Evolutionary conservation across 2,113 vertebrate genomes (phyloP), one percentile per base, ranked within the genome.

Genomic region (Oceanodroma tethys): DNA sequence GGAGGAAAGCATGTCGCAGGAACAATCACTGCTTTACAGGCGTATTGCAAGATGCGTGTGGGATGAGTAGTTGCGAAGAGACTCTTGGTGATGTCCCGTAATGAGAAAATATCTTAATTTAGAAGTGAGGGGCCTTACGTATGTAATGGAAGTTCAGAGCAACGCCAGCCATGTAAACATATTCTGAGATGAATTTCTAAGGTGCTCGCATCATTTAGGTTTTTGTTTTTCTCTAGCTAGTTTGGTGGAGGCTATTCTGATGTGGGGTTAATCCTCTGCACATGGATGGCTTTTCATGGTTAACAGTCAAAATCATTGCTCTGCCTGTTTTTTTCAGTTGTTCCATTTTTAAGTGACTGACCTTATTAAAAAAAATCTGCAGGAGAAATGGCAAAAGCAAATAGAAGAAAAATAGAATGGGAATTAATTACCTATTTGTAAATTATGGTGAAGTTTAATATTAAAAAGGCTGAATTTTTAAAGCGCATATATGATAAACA

Each of bases 201-300:
- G 11, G 5, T 4, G 9, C 6, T 40, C 13, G 19, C n/a, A 9
- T 47, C 11, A 2, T 29, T 74, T 40, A 10, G 21, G 38, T 1
- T n/a, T 32, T 52, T 40, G 12, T 7, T 34, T 68, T 55, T 15
- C 34, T 48, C 15, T 13, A 19, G 13, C 42, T 34, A 7, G n/a
- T 36, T 75, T 25, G 40, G n/a, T 23, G 56, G 63, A 40, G 27
- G 50, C 20, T 21, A 12, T 55, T 48, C 43, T 30, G 32, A 7
- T 13, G 4, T 7, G 38, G 68, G 52, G 65, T 73, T 78, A 15
- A 1, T 29, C 38, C 7, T 26, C 36, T 19, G 17, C 10, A 4
- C 23, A 1, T 0, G 3, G 29, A 2, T 40, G 34, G 15, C 11
- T 79, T 18, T 62, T 62, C 42, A 29, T 27, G 55, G 4, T 42